A percentile compares a stretch with the other conserved stretches of the same genome.
Conservation (phyloP, 2,888 invertebrate species). For the Epinotia bilunana region DNA sequence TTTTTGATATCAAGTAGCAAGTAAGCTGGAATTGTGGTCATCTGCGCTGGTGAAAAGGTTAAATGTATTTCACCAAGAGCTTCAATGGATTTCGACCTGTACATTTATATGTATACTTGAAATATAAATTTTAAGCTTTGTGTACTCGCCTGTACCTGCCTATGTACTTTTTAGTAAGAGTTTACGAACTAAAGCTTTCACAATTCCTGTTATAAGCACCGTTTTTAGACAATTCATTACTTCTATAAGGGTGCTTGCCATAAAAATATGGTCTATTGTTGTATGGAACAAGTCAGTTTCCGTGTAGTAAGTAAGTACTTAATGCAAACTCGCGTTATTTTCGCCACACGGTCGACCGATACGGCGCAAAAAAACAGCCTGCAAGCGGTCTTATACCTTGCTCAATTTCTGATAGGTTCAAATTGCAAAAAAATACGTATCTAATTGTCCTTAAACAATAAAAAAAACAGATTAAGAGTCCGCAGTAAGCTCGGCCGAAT, state of each 20-base stretch:
- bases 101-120: conserved; percentile 22
- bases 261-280: too few relatives aligned
- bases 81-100: conserved; percentile 8
- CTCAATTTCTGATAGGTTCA: neutral
- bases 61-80: conserved; percentile 9
- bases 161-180: conserved; percentile 20
- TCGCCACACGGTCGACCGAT: too few relatives aligned
- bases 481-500: too few relatives aligned
- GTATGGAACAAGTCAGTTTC: too few relatives aligned
- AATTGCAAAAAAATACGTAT: too few relatives aligned
- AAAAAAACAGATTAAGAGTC: too few relatives aligned
- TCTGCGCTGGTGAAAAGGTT: conserved; percentile 14
- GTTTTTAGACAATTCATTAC: neutral
- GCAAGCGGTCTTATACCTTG: neutral
- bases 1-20: too few relatives aligned
- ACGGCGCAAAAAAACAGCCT: too few relatives aligned
- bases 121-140: conserved; percentile 17
- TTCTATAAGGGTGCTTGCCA: neutral
- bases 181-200: conserved; percentile 19
- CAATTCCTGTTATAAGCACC: neutral
- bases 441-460: too few relatives aligned
- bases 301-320: too few relatives aligned
- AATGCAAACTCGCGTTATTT: too few relatives aligned
- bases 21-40: neutral
- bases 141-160: conserved; percentile 31